Base-by-base conservation (phyloP, 2,113 vertebrate species). In the Oncorhynchus mykiss region DNA sequence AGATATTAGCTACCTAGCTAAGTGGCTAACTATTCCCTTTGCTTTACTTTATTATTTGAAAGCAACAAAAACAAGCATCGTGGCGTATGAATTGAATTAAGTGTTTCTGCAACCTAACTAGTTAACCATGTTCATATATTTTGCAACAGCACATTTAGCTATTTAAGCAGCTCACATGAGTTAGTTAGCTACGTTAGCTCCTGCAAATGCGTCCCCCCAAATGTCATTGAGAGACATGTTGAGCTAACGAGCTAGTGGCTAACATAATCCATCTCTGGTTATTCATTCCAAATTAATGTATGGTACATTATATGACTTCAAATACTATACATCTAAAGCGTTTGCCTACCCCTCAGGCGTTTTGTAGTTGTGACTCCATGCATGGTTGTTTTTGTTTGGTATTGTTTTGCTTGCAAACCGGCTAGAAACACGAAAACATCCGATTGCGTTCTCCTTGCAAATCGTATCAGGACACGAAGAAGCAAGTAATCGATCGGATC, bases 361-460 rank as follows among this genome's bases (percentile, higher is more conserved):
- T 77, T 82, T 74, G 65, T 60, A 78, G 82, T 77, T 84, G 27
- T 25, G 86, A 82, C 86, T 88, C 83, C 89, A 79, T 77, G 83
- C 82, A 94, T 45, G 93, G 91, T 92, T 54, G 51, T 54, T 54
- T 54, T 54, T 18, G 51, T 92, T 88, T 90, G 86, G 83, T 85
- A 78, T 22, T 22, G 12, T 12, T 48, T 45, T 54, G n/a, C 62
- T 59, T 20, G n/a, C 70, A 69, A 73, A 84, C 81, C 86, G 84
- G 81, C 82, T 81, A 85, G 82, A 76, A 87, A 77, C 74, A 67
- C 54, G 22, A 69, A 54, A 71, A 72, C 81, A 80, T 80, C 74
- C 82, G 76, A 45, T 22, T 82, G 77, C 82, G 68, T 73, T n/a
- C 71, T 27, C 3, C 39, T 45, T 45, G 39, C 9, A 45, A 45